Conservation (phyloP, 64 coral and sea anemone genomes). For the Montipora sp. region DNA sequence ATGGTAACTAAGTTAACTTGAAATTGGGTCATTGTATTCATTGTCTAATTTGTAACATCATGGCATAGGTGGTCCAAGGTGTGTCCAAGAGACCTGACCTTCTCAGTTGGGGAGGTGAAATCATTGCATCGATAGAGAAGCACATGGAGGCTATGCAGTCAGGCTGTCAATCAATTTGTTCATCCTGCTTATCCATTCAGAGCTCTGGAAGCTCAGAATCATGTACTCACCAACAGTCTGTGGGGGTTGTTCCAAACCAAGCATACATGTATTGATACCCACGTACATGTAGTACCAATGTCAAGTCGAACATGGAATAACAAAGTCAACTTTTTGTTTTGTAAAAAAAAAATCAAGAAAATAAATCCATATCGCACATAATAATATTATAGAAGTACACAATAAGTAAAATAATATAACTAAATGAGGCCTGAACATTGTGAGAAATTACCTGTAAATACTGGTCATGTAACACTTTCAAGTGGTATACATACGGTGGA, state of each 20-base stretch:
- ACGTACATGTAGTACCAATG: background rate
- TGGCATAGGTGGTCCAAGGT: slow-evolving; percentile 38
- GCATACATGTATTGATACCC: background rate
- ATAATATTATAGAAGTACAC: too few species aligned
- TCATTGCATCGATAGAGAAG: slow-evolving; percentile 48
- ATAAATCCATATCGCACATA: too few species aligned
- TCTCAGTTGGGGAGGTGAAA: slow-evolving; percentile 41
- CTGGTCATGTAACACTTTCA: too few species aligned
- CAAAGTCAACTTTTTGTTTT: too few species aligned
- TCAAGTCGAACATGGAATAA: background rate
- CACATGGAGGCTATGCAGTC: slow-evolving; percentile 58
- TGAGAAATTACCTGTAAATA: too few species aligned
- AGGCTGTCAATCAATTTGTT: slow-evolving; percentile 40
- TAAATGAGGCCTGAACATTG: too few species aligned
- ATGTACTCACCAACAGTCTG: background rate
- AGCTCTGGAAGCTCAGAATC: slow-evolving; percentile 17
- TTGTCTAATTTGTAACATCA: background rate
- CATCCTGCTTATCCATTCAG: slow-evolving; percentile 33
- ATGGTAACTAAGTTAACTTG: too few species aligned
- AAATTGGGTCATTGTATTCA: too few species aligned
- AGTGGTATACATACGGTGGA: too few species aligned
- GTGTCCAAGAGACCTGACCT: slow-evolving; percentile 26
- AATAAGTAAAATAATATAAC: too few species aligned
- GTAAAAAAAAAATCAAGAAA: too few species aligned
- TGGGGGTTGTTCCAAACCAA: slow-evolving; percentile 10